Percentiles rank a stretch among this genome's conserved stretches.
Conservation (phyloP, 2,888 invertebrate genomes). For the Cerastis leucographa region DNA sequence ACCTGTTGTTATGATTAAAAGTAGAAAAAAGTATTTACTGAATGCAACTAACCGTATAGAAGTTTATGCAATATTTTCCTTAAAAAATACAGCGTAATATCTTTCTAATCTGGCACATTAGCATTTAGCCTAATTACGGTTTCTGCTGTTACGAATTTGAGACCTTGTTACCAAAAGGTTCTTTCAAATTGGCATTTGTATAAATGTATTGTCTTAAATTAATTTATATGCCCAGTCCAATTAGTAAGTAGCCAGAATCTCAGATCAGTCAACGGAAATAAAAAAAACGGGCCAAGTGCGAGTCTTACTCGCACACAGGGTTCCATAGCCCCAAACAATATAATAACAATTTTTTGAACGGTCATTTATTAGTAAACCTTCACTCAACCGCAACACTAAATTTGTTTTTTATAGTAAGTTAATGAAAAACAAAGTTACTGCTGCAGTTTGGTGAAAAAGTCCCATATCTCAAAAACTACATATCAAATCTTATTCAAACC, state of each 20-base stretch:
- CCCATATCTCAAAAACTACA: no score
- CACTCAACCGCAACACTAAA: no score
- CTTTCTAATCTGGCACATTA: slow-evolving; percentile 9
- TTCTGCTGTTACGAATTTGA: slow-evolving; percentile 20
- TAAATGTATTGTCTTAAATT: not conserved
- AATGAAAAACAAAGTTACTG: no score
- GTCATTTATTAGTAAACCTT: no score
- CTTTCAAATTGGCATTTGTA: slow-evolving; percentile 9
- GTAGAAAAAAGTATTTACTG: slow-evolving; percentile 9
- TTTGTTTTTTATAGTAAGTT: no score
- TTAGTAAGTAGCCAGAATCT: not conserved
- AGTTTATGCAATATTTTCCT: slow-evolving; percentile 15
- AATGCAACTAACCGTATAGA: slow-evolving; percentile 25
- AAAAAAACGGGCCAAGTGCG: no score
- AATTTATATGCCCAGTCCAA: not conserved
- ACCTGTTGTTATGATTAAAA: slow-evolving; percentile 67
- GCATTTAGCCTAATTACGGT: not conserved
- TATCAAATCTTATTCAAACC: no score
- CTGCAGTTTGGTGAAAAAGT: no score
- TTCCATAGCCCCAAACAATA: no score
- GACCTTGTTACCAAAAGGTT: slow-evolving; percentile 26
- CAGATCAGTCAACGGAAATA: not conserved
- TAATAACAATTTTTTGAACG: no score
- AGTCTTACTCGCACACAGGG: no score
- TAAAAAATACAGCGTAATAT: slow-evolving; percentile 7